Base-by-base conservation (phyloP, 2,113 vertebrate genomes). In the Odobenus rosmarus region DNA sequence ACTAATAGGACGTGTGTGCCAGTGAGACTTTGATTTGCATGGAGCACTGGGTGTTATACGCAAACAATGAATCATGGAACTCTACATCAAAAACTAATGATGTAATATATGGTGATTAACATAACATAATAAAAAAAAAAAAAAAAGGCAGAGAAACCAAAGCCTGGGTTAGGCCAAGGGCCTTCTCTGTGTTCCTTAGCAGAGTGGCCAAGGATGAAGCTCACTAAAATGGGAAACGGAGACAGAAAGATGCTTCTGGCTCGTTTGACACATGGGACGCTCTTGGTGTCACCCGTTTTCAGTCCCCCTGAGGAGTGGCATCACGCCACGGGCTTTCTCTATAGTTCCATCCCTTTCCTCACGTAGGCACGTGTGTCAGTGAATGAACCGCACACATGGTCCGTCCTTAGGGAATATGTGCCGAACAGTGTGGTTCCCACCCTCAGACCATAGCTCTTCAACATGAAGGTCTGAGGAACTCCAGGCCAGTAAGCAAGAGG, bases 211-310 rank as follows among this genome's bases (percentile, higher is more conserved):
- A 2, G 42, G 4, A 13, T 33, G 49, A 18, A 53, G 49, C 76
- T 79, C 10, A 33, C 28, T 33, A 19, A 53, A 51, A n/a, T 19
- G 33, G 36, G 46, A 79, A 21, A 79, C 3, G 9, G 46, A 57
- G 59, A 42, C 62, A n/a, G 49, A 61, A 59, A 42, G 67, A 31
- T 46, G 36, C 62, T 53, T 53, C 28, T 46, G 49, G 33, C 4
- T 3, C 1, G 1, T 49, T 12, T 33, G 42, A 9, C 13, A 2
- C 10, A 3, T 0, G 1, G 3, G 21, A 23, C 0, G 0, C 46
- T 12, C 53, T 80, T 4, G 5, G 12, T 4, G 77, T 79, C n/a
- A 26, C 0, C 49, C 23, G 16, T 16, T n/a, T 33, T 21, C 36
- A 4, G 18, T 33, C 10, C 76, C 59, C 3, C 4, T 26, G 86